A percentile compares a stretch with the other conserved stretches of the same genome.
These are phyloP conservation scores for Drosophila sucinea DNA, from an alignment of 1,140 invertebrate genomes.

Conservation along the genomic window DNA sequence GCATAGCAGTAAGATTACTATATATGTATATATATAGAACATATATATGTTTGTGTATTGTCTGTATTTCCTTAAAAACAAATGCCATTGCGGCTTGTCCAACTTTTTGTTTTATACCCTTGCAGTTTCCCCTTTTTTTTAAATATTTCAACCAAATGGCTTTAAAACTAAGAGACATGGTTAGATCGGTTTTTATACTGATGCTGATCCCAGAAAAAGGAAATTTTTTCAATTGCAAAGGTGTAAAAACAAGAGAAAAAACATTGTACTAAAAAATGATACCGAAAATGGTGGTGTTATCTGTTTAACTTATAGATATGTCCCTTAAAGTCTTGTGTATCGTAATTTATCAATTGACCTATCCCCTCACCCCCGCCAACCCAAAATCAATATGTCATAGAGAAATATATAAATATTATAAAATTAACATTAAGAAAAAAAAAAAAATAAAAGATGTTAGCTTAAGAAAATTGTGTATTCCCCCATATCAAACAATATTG, in stretches of 20 bases:
- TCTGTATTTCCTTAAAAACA: not conserved
- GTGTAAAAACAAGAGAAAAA: too few relatives aligned
- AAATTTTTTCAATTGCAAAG: not conserved
- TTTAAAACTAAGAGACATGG: not conserved
- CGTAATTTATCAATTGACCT: slow-evolving; percentile 6
- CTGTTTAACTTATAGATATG: not conserved
- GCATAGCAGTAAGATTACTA: slow-evolving; percentile 5
- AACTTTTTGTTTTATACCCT: not conserved
- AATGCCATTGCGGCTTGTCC: not conserved
- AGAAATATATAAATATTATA: slow-evolving; percentile 5
- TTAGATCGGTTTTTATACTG: not conserved
- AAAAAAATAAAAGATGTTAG: not conserved
- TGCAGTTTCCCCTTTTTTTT: too few relatives aligned
- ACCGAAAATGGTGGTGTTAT: too few relatives aligned
- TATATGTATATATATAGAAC: slow-evolving; percentile 5
- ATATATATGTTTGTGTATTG: slow-evolving; percentile 2
- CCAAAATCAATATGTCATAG: not conserved
- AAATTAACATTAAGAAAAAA: slow-evolving; percentile 2
- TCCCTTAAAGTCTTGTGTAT: not conserved
- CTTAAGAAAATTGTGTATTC: slow-evolving; percentile 8
- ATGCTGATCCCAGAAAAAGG: not conserved
- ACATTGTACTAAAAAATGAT: too few relatives aligned
- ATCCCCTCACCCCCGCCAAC: not conserved
- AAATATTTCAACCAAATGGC: not conserved
- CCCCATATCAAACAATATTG: slow-evolving; percentile 8